phyloP scores from a whole-genome alignment of 2,888 invertebrate genomes.

The Mythimna impura region DNA sequence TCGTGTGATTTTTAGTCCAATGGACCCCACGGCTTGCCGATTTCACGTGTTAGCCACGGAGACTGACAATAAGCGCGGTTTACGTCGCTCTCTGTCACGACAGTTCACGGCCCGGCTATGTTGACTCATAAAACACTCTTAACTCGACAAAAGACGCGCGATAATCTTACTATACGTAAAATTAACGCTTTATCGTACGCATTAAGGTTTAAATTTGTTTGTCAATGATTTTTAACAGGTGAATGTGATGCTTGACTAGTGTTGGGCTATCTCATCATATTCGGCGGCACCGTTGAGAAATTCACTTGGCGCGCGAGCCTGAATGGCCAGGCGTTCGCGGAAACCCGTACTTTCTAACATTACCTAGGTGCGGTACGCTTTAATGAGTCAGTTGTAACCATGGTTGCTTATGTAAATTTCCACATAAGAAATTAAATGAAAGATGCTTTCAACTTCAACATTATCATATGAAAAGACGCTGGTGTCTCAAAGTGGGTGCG shows the following conservation, averaged over 20 bases:
- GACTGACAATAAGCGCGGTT: conserved; percentile 87
- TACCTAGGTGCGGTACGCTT: conserved; percentile 66
- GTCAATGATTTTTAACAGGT: conserved; percentile 54
- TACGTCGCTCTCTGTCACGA: conserved; percentile 81
- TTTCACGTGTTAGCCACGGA: conserved; percentile 88
- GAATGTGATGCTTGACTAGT: conserved; percentile 71
- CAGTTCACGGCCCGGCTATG: conserved; percentile 80
- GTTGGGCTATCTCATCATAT: conserved; percentile 80
- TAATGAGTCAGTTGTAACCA: conserved; percentile 68
- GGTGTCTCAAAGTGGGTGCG: conserved; percentile 63
- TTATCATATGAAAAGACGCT: conserved; percentile 65
- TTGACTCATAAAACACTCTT: conserved; percentile 83
- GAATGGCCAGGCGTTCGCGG: conserved; percentile 74
- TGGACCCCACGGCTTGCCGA: conserved; percentile 83
- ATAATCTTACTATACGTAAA: conserved; percentile 53
- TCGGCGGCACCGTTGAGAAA: conserved; percentile 75
- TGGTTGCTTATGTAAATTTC: conserved; percentile 65
- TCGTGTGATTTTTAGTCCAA: conserved; percentile 63
- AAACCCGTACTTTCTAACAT: conserved; percentile 83
- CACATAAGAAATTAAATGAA: conserved; percentile 67
- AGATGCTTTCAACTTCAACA: conserved; percentile 62
- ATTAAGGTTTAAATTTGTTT: conserved; percentile 69
- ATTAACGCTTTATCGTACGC: conserved; percentile 60
- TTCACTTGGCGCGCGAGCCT: conserved; percentile 77
- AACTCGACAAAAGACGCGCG: conserved; percentile 71